phyloP scores from a whole-genome alignment of 2,113 vertebrate species.

The Hemibagrus wyckioides region DNA sequence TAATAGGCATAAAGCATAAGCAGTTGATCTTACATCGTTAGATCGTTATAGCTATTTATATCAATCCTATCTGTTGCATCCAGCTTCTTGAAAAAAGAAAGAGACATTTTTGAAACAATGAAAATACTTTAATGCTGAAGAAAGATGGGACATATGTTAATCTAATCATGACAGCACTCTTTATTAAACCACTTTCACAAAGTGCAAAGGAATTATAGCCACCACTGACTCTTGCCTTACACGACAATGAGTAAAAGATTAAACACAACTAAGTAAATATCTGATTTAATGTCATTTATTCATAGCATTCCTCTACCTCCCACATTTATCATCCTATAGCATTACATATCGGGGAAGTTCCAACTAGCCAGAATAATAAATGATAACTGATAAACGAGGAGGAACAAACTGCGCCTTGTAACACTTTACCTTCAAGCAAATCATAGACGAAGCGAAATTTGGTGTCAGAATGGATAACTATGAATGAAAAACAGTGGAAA shows the following conservation, averaged over 20 bases:
- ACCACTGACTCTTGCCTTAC: constrained; percentile 1
- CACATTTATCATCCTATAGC: background rate
- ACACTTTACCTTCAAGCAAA: constrained; percentile 55
- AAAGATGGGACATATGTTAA: background rate
- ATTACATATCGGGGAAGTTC: background rate
- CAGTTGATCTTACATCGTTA: no score
- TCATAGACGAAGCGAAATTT: background rate
- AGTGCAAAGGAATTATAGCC: constrained; percentile 23
- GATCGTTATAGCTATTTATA: no score
- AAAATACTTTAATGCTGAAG: background rate
- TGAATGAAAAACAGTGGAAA: background rate
- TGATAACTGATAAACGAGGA: constrained; percentile 49
- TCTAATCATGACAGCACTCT: constrained; percentile 1
- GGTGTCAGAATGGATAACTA: background rate
- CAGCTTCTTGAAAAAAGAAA: background rate
- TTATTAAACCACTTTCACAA: constrained; percentile 35
- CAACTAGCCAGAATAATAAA: constrained; percentile 1
- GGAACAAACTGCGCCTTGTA: constrained; percentile 54
- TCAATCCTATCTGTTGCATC: background rate
- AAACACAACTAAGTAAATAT: constrained; percentile 7
- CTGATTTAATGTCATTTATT: constrained; percentile 11
- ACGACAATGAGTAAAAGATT: constrained; percentile 7
- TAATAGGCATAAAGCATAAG: background rate
- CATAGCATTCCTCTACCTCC: background rate
- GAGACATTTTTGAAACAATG: background rate